Evolutionary conservation across 2,113 vertebrate genomes (phyloP).

Genomic region (Procavia capensis): DNA sequence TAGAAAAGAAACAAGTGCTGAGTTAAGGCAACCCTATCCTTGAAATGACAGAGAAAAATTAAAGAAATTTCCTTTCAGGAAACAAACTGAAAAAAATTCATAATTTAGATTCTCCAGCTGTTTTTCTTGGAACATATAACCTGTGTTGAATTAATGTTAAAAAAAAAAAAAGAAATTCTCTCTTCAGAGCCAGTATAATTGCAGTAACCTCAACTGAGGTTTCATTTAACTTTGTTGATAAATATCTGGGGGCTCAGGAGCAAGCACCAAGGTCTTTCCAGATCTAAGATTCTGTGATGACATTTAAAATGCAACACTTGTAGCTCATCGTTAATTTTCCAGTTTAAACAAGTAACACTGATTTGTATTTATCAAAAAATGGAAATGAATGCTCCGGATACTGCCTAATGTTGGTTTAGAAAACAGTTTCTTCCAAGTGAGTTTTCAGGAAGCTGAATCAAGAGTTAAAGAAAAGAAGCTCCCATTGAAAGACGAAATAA

Average conservation of each 20-base stretch:
- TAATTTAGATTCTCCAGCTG: background rate
- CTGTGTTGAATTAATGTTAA: background rate
- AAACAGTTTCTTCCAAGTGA: background rate
- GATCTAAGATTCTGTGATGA: background rate
- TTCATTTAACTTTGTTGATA: background rate
- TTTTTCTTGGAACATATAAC: background rate
- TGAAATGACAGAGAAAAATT: background rate
- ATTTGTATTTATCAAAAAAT: conserved; percentile 23
- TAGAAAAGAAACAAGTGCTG: background rate
- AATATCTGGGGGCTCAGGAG: background rate
- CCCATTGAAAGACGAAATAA: background rate
- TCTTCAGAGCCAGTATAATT: background rate
- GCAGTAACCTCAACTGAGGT: background rate
- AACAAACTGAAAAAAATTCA: background rate
- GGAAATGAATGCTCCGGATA: background rate
- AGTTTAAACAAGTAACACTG: background rate
- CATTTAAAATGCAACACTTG: background rate
- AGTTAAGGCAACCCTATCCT: background rate
- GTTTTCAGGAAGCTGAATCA: conserved; percentile 48
- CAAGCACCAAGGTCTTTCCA: background rate
- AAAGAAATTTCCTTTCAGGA: background rate
- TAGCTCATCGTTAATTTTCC: background rate
- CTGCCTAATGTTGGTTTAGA: background rate
- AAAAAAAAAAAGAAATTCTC: no score
- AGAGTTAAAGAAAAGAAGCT: background rate